phyloP scores from a whole-genome alignment of 2,888 invertebrate species.

The Pristionchus arcanus region DNA sequence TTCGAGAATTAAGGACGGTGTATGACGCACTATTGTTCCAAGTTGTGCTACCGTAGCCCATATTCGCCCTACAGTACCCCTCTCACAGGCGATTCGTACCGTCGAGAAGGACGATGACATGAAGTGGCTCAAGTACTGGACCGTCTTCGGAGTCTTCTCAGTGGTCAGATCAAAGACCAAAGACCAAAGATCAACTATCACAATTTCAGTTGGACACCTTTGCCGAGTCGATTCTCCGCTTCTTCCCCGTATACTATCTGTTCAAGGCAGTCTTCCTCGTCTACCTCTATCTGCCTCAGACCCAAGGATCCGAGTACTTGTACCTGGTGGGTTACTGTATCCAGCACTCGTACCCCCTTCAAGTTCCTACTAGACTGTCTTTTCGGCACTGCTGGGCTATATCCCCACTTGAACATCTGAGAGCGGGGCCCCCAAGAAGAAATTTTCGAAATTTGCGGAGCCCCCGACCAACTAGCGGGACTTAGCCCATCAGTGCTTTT shows the following conservation, averaged over 20 bases:
- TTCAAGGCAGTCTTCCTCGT: constrained; percentile 64
- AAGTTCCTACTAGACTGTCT: background rate
- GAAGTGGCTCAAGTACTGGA: constrained; percentile 97
- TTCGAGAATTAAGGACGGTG: too few relatives aligned
- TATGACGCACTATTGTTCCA: too few relatives aligned
- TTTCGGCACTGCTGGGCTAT: too few relatives aligned
- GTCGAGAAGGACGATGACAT: constrained; percentile 80
- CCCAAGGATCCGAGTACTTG: constrained; percentile 61
- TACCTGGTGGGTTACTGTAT: constrained; percentile 56
- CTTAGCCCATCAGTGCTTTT: too few relatives aligned
- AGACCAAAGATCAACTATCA: background rate
- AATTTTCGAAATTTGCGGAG: too few relatives aligned
- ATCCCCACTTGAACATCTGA: too few relatives aligned
- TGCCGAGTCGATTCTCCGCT: constrained; percentile 60
- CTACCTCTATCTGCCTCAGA: constrained; percentile 65
- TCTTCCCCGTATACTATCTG: constrained; percentile 64
- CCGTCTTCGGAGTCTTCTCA: constrained; percentile 79
- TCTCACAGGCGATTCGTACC: constrained; percentile 82
- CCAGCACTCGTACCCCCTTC: background rate
- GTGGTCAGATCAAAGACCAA: constrained; percentile 45
- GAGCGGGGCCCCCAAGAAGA: too few relatives aligned
- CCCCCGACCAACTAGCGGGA: too few relatives aligned
- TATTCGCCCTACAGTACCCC: too few relatives aligned
- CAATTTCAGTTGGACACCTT: constrained; percentile 60
- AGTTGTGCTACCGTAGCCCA: background rate